Evolutionary conservation across 2,797 vertebrate genomes (phyloP).

Genomic region (Masticophis lateralis): DNA sequence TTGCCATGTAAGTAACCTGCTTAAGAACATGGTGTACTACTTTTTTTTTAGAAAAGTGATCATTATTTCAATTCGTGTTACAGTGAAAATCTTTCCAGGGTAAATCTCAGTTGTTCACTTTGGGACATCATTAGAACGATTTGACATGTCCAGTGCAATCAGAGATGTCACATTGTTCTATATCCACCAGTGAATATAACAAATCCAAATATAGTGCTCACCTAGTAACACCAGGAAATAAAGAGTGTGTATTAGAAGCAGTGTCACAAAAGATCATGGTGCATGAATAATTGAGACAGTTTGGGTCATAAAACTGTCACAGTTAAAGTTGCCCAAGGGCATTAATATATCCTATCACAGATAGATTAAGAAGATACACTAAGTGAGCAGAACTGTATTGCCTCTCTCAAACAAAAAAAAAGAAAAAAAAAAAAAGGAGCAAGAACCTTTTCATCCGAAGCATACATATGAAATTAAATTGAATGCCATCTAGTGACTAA

Average conservation of each 20-base stretch:
- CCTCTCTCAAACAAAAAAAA: background rate
- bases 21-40: background rate
- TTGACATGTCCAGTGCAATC: background rate
- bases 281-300: constrained; percentile 22
- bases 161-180: background rate
- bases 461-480: background rate
- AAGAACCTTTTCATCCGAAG: background rate
- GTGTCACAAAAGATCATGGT: constrained; percentile 17
- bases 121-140: background rate
- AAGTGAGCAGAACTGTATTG: background rate
- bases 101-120: background rate
- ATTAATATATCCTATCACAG: background rate
- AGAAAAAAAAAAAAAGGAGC: background rate
- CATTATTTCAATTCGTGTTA: constrained; percentile 25
- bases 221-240: background rate
- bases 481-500: background rate
- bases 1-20: background rate
- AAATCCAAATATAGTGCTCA: background rate
- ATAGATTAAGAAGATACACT: background rate
- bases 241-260: background rate
- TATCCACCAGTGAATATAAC: background rate
- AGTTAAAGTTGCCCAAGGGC: constrained; percentile 13
- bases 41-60: background rate
- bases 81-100: background rate
- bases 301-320: constrained; percentile 25